Conservation (phyloP, 2,797 vertebrate genomes). For the Gymnothorax reevesii region DNA sequence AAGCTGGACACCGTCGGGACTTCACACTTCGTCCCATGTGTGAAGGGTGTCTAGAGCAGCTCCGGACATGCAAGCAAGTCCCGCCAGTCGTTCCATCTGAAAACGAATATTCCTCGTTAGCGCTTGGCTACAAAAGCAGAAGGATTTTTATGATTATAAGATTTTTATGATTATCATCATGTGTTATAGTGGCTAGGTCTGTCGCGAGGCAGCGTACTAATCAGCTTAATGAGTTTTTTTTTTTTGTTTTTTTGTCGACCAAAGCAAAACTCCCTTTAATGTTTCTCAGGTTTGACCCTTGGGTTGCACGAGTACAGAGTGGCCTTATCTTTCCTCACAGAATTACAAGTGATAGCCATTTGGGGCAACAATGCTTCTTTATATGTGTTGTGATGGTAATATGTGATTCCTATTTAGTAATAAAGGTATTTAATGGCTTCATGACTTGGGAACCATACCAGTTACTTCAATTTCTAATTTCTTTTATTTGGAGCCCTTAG, state of each 20-base stretch:
- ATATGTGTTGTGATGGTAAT: slow-evolving; percentile 46
- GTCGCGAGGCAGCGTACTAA: slow-evolving; percentile 95
- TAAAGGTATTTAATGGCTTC: slow-evolving; percentile 48
- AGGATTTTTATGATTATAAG: slow-evolving; percentile 85
- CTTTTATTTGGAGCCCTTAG: slow-evolving; percentile 49
- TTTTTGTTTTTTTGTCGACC: slow-evolving; percentile 99
- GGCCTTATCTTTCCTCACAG: slow-evolving; percentile 73
- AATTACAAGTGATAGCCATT: slow-evolving; percentile 43
- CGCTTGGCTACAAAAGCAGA: slow-evolving; percentile 84
- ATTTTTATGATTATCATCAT: slow-evolving; percentile 72
- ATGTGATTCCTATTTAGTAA: slow-evolving; percentile 42
- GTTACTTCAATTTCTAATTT: slow-evolving; percentile 59
- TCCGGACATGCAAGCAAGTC: slow-evolving; percentile 70
- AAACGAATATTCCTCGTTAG: slow-evolving; percentile 86
- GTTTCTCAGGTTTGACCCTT: slow-evolving; percentile 94
- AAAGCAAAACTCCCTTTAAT: slow-evolving; percentile 95
- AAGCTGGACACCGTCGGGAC: not conserved
- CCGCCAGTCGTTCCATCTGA: slow-evolving; percentile 78
- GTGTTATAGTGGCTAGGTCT: slow-evolving; percentile 88
- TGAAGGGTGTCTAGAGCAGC: slow-evolving; percentile 57
- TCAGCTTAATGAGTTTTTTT: slow-evolving; percentile 99
- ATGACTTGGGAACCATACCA: slow-evolving; percentile 56
- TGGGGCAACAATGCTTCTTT: slow-evolving; percentile 49
- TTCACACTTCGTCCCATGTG: slow-evolving; percentile 9
- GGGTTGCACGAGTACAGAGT: slow-evolving; percentile 80